These are phyloP conservation scores for Drosophila fuyamai DNA, from an alignment of 1,140 invertebrate species.

Conservation along the genomic window DNA sequence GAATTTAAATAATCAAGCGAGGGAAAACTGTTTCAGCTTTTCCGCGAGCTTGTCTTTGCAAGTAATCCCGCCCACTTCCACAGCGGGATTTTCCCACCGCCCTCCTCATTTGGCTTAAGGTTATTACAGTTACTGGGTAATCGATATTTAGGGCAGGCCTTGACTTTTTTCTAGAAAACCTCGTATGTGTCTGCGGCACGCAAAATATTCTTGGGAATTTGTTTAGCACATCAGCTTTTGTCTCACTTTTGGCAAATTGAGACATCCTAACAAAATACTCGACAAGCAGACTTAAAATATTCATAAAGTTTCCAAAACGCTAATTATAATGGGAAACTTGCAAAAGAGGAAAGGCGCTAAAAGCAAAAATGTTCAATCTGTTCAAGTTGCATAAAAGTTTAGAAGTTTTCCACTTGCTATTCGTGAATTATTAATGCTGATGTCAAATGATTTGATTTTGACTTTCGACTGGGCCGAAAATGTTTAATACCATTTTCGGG, in stretches of 20 bases:
- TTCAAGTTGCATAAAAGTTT: constrained; percentile 47
- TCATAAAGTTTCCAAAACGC: constrained; percentile 47
- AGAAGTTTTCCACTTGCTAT: constrained; percentile 42
- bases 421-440: constrained; percentile 40
- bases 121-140: constrained; percentile 39
- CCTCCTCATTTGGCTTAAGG: constrained; percentile 23
- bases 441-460: constrained; percentile 45
- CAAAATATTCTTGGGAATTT: constrained; percentile 17
- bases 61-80: constrained; percentile 16
- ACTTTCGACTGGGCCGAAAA: constrained; percentile 4
- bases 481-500: constrained; percentile 20
- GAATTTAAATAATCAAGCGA: too few relatives aligned
- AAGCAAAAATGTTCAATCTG: constrained; percentile 13
- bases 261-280: constrained; percentile 24
- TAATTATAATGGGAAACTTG: constrained; percentile 46
- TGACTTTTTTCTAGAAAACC: constrained; percentile 25
- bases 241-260: constrained; percentile 3
- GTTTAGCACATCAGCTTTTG: neutral
- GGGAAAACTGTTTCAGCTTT: neutral
- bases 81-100: constrained; percentile 3
- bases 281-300: constrained; percentile 20
- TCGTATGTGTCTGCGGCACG: constrained; percentile 13
- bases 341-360: neutral
- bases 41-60: constrained; percentile 12
- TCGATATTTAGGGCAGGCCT: constrained; percentile 50